Evolutionary conservation across 2,888 invertebrate genomes (phyloP), one percentile per base, ranked within the genome.

Genomic region (Spatulosminthurus flaviceps): DNA sequence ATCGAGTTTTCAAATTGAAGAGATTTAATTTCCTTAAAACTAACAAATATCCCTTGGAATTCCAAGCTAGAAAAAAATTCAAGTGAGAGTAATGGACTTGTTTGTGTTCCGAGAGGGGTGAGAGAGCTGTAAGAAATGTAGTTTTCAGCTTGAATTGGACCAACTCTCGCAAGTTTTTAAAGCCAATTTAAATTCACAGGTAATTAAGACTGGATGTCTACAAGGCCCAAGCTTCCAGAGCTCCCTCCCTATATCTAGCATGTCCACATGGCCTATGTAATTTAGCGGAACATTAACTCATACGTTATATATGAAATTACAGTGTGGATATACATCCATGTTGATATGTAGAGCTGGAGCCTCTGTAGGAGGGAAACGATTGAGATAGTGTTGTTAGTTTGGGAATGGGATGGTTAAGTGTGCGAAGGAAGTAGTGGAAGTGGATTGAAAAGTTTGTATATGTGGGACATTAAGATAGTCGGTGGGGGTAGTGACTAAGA

Each of bases 401-500:
- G 51, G 41, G 51, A 51, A 51, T 51, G 51, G 51, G 51, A 51
- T 51, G 51, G 7, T n/a, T 51, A 51, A 51, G 51, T 51, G 51
- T 51, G 51, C 51, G 51, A 51, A 51, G 51, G 51, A 51, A 51
- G 51, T 51, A 16, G 34, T 21, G 67, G 70, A 70, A 41, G n/a
- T 70, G 70, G 72, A 72, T 41, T 41, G 41, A 43, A 72, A 72
- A 72, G 29, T 72, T 72, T 72, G 72, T 41, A 21, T 70, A 29
- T 41, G 72, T 42, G n/a, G 7, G 34, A 22, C 64, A 64, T 64
- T 64, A 64, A 64, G 64, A 64, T 64, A 64, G 64, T 64, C 51
- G 5, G 7, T 51, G 51, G 51, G 51, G 51, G 51, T 51, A 51
- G 51, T 51, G 16, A n/a, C 51, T 51, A 69, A 29, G 5, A 24